phyloP scores from a whole-genome alignment of 2,797 vertebrate genomes.

The Sebastes elongatus region DNA sequence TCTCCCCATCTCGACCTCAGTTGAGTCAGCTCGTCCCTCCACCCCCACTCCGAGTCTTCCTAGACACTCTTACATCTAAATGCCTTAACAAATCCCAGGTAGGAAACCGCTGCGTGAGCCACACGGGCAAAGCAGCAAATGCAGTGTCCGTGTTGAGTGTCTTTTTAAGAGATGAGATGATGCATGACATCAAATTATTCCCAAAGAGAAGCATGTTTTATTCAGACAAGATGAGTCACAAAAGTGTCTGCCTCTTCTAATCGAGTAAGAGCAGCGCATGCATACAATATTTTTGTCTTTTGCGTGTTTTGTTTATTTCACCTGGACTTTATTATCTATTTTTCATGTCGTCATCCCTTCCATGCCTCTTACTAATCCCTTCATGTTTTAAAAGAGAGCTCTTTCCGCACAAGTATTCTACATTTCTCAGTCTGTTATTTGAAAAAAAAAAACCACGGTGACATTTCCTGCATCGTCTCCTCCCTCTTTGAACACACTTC shows the following conservation, averaged over 20 bases:
- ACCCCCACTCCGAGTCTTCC: not conserved
- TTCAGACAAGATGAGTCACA: constrained; percentile 29
- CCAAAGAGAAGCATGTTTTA: constrained; percentile 16
- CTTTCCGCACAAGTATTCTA: not conserved
- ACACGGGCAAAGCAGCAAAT: not conserved
- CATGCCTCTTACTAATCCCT: not conserved
- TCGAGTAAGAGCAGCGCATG: not conserved
- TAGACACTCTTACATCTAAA: constrained; percentile 15
- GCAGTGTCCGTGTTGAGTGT: not conserved
- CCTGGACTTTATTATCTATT: not conserved
- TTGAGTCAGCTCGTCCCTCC: constrained; percentile 38
- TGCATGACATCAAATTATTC: not conserved
- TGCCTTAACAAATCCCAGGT: constrained; percentile 18
- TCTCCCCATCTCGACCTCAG: constrained; percentile 6
- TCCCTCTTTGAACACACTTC: constrained; percentile 21
- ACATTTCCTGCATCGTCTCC: constrained; percentile 37
- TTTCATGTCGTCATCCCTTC: not conserved
- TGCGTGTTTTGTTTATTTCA: not conserved
- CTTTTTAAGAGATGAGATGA: not conserved
- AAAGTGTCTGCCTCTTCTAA: not conserved
- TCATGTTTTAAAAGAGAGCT: not conserved
- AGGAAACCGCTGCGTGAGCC: not conserved
- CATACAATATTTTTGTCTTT: not conserved
- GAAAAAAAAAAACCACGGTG: not conserved
- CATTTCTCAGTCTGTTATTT: constrained; percentile 10